phyloP scores from a whole-genome alignment of 2,888 invertebrate genomes.

The Cephus rjabovi region DNA sequence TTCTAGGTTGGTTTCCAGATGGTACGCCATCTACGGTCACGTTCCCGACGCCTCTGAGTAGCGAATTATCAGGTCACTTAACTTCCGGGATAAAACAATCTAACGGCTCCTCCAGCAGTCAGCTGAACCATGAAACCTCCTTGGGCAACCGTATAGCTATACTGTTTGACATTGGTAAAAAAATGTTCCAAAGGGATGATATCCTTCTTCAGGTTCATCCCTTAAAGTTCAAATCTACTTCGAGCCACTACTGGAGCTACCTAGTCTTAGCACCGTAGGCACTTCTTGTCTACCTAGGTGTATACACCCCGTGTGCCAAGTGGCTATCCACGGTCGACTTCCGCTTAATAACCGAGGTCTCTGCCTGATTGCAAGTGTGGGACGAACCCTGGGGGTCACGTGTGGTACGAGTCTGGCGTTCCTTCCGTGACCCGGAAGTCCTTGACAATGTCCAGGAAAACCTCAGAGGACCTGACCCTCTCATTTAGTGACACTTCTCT shows the following conservation, averaged over 20 bases:
- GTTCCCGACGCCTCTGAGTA: neutral
- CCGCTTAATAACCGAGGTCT: neutral
- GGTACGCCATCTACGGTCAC: neutral
- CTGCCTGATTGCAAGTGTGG: neutral
- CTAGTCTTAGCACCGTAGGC: neutral
- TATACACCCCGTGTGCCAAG: neutral
- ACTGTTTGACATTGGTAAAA: neutral
- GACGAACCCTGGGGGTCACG: neutral
- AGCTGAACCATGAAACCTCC: neutral
- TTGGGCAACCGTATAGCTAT: neutral
- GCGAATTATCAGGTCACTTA: neutral
- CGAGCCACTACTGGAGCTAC: neutral
- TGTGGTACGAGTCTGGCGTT: neutral
- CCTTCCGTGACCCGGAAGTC: neutral
- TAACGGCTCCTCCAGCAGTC: neutral
- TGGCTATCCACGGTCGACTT: neutral
- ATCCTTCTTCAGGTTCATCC: neutral
- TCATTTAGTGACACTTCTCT: neutral
- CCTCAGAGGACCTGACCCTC: neutral
- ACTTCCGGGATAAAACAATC: neutral
- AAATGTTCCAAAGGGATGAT: neutral
- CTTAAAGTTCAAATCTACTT: neutral
- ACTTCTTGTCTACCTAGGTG: neutral
- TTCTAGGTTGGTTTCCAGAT: neutral
- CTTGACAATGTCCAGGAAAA: neutral